Conservation (phyloP, 2,113 vertebrate genomes). For the Centropristis striata region DNA sequence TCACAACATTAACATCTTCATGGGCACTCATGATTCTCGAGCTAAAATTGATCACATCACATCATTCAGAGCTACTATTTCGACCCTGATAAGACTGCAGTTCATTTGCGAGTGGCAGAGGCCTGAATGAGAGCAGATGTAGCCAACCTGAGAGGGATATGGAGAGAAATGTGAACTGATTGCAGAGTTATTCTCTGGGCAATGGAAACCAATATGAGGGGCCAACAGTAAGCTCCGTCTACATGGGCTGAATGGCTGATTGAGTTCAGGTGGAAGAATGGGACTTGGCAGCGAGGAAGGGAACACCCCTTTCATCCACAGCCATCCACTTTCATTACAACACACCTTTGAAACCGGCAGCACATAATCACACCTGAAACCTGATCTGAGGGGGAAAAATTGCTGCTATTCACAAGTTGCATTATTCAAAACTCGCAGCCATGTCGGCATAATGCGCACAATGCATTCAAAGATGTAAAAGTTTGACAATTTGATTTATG, state of each 20-base stretch:
- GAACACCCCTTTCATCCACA: constrained; percentile 73
- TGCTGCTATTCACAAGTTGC: constrained; percentile 38
- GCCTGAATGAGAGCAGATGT: constrained; percentile 65
- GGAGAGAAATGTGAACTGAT: constrained; percentile 78
- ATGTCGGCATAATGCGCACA: constrained; percentile 35
- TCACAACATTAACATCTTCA: constrained; percentile 62
- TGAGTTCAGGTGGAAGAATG: constrained; percentile 69
- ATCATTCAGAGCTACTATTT: constrained; percentile 51
- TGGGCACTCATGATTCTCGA: constrained; percentile 37
- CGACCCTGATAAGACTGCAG: constrained; percentile 45
- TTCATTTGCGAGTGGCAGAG: constrained; percentile 62
- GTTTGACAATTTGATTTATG: constrained; percentile 74
- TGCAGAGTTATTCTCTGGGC: constrained; percentile 78
- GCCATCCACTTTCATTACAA: constrained; percentile 76
- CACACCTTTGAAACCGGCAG: constrained; percentile 70
- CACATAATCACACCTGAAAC: constrained; percentile 66
- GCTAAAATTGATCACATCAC: constrained; percentile 61
- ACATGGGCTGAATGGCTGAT: constrained; percentile 72
- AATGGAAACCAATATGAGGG: constrained; percentile 77
- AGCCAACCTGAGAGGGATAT: constrained; percentile 62
- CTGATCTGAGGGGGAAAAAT: constrained; percentile 52
- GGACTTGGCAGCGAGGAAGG: constrained; percentile 64
- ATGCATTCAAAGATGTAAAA: constrained; percentile 61
- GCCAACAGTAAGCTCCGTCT: constrained; percentile 69
- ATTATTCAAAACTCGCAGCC: constrained; percentile 55